These are phyloP conservation scores for Pseudopodoces humilis DNA, from an alignment of 2,113 vertebrate genomes.

Conservation along the genomic window DNA sequence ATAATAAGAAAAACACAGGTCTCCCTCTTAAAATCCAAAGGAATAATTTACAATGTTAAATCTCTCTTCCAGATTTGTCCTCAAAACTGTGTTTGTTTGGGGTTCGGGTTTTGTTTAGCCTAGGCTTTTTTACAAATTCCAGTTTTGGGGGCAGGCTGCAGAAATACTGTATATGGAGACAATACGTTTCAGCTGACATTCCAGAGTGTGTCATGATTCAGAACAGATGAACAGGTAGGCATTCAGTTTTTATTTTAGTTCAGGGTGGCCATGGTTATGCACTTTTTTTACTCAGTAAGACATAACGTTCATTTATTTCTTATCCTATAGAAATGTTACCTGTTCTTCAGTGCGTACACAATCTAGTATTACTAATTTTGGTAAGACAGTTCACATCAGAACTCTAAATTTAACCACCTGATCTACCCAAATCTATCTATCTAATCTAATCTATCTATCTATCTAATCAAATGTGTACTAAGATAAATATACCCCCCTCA, in stretches of 20 bases:
- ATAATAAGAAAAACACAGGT: not conserved
- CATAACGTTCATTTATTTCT: not conserved
- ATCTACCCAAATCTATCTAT: not conserved
- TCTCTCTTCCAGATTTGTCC: not conserved
- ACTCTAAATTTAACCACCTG: not conserved
- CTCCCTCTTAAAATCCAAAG: not conserved
- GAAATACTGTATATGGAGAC: not conserved
- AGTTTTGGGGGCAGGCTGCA: rapidly evolving
- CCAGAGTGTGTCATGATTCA: not conserved
- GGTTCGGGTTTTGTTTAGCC: not conserved
- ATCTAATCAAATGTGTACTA: not conserved
- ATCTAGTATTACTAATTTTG: not conserved
- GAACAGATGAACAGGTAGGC: not conserved
- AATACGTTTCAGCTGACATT: not conserved
- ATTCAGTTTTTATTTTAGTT: not conserved
- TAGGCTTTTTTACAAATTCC: not conserved
- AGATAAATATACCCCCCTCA: not conserved
- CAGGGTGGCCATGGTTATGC: not conserved
- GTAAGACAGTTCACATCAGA: not conserved
- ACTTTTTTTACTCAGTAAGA: not conserved
- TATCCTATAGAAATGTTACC: not conserved
- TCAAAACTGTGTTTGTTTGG: not conserved
- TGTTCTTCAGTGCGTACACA: not conserved
- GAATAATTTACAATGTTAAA: not conserved
- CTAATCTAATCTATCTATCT: too few species aligned